A percentile compares a stretch with the other conserved stretches of the same genome.
These are phyloP conservation scores for Drosophila santomea DNA, from an alignment of 1,140 invertebrate genomes.

Conservation along the genomic window DNA sequence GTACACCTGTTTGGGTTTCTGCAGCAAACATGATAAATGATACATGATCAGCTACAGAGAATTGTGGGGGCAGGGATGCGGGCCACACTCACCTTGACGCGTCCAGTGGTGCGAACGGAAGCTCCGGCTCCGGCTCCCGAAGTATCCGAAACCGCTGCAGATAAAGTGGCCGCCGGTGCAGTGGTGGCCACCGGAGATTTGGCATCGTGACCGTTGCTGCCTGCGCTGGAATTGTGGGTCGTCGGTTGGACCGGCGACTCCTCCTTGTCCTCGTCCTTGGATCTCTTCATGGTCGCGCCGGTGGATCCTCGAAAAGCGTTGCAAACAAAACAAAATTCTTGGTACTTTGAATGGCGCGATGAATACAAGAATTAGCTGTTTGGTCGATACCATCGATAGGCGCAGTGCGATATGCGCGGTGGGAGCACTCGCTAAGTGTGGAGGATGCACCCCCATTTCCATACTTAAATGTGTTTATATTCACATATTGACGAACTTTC, in stretches of 20 bases:
- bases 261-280: conserved; percentile 59
- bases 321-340: conserved; percentile 39
- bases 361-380: no score
- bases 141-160: neutral
- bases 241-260: conserved; percentile 7
- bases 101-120: conserved; percentile 75
- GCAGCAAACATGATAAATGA: neutral
- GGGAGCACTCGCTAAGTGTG: no score
- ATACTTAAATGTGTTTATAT: no score
- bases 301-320: conserved; percentile 5
- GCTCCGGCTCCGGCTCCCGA: conserved; percentile 14
- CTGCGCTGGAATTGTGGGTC: conserved; percentile 20
- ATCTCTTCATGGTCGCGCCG: conserved; percentile 52
- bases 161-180: neutral
- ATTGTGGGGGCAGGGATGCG: neutral
- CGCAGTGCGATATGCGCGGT: no score
- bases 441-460: no score
- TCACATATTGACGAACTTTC: no score
- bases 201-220: conserved; percentile 48
- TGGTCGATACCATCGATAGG: no score
- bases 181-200: conserved; percentile 8
- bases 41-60: neutral
- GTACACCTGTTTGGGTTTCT: conserved; percentile 88
- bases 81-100: conserved; percentile 63
- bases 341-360: no score